Conservation (phyloP, 2,888 invertebrate species). For the Aleiodes leptofemur region DNA sequence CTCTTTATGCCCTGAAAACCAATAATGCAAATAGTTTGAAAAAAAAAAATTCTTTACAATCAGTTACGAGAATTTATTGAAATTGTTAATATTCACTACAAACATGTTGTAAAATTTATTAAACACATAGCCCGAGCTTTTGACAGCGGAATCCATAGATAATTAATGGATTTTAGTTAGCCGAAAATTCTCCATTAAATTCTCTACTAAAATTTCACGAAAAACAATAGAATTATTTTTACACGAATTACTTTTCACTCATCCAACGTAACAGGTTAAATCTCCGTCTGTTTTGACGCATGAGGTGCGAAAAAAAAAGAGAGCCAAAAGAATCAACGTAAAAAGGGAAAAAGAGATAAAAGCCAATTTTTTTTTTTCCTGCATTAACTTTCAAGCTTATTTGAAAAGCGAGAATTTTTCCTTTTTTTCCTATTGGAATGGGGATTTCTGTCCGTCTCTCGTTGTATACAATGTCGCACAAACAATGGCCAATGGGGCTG, state of each 20-base stretch:
- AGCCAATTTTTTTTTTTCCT: constrained; percentile 2
- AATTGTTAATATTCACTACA: neutral
- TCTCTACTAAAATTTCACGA: neutral
- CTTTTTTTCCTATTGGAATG: neutral
- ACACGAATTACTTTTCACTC: neutral
- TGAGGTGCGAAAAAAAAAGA: constrained; percentile 10
- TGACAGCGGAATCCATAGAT: constrained; percentile 21
- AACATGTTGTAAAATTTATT: neutral
- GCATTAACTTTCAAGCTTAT: constrained; percentile 24
- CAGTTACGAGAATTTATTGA: no score
- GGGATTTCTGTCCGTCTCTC: constrained; percentile 38
- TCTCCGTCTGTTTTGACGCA: neutral
- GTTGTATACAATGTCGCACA: constrained; percentile 32
- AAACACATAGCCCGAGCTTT: constrained; percentile 15
- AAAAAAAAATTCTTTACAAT: no score
- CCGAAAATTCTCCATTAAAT: constrained; percentile 21
- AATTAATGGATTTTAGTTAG: constrained; percentile 8
- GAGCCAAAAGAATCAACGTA: neutral
- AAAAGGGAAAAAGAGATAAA: neutral
- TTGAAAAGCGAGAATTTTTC: neutral
- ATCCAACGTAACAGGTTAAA: neutral
- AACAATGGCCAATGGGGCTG: constrained; percentile 30
- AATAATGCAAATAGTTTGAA: no score
- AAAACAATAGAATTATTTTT: constrained; percentile 24
- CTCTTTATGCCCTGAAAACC: no score